A percentile compares a stretch with the other conserved stretches of the same genome.
phyloP scores from a whole-genome alignment of 2,113 vertebrate genomes.

The Dicentrarchus labrax region DNA sequence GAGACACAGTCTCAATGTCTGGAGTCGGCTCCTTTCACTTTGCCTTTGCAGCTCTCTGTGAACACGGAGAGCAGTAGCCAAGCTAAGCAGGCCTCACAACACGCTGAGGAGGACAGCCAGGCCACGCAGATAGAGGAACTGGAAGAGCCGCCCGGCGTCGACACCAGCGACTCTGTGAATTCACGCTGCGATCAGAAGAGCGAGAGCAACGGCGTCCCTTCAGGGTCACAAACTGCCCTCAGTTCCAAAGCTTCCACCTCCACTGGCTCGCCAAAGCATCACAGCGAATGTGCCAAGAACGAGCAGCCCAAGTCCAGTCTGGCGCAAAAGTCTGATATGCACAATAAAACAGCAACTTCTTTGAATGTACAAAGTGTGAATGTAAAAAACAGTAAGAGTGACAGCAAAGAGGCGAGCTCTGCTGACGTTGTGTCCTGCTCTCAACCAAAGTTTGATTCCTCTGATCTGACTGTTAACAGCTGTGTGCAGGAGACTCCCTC shows the following conservation, averaged over 20 bases:
- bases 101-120: constrained; percentile 83
- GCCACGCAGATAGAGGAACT: constrained; percentile 86
- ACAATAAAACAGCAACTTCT: background rate
- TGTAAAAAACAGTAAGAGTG: constrained; percentile 28
- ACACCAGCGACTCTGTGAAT: constrained; percentile 50
- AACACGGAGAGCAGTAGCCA: constrained; percentile 80
- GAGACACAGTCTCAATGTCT: constrained; percentile 55
- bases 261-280: constrained; percentile 5
- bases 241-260: constrained; percentile 29
- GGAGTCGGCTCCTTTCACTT: constrained; percentile 65
- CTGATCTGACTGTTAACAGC: constrained; percentile 38
- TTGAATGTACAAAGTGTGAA: constrained; percentile 55
- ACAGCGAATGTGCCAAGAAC: constrained; percentile 1
- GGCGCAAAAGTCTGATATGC: constrained; percentile 22
- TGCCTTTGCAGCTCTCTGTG: constrained; percentile 85
- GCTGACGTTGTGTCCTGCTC: constrained; percentile 25
- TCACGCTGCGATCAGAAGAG: constrained; percentile 9
- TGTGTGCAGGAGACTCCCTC: constrained; percentile 59
- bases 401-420: constrained; percentile 12
- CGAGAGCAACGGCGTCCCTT: constrained; percentile 8
- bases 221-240: constrained; percentile 15
- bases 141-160: constrained; percentile 12
- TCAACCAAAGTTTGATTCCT: constrained; percentile 33
- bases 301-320: constrained; percentile 22
- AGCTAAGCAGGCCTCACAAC: constrained; percentile 43